A percentile compares a stretch with the other conserved stretches of the same genome.
Conservation (phyloP, 1,140 invertebrate species). For the Sitodiplosis mosellana region DNA sequence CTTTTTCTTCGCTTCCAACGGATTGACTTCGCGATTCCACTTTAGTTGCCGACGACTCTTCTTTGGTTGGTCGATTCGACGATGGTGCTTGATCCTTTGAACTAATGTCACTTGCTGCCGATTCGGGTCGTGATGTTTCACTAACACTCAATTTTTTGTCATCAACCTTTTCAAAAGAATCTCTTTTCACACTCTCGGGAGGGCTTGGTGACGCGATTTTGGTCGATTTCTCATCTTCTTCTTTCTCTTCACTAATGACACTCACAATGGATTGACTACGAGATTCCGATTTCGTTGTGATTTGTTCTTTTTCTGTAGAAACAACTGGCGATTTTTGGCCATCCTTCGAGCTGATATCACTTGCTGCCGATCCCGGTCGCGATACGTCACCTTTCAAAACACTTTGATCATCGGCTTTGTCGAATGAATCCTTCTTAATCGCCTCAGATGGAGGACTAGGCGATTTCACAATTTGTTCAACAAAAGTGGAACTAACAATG, state of each 20-base stretch:
- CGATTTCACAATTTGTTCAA: too few relatives aligned
- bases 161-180: too few relatives aligned
- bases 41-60: too few relatives aligned
- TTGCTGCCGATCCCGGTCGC: slow-evolving; percentile 2
- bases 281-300: neutral
- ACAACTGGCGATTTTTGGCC: neutral
- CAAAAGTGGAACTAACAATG: too few relatives aligned
- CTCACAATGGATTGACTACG: neutral
- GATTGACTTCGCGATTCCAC: neutral
- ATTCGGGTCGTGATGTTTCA: slow-evolving; percentile 5
- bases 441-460: slow-evolving; percentile 1
- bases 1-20: neutral
- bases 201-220: too few relatives aligned
- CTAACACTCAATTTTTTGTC: too few relatives aligned
- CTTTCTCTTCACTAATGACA: slow-evolving; percentile 1
- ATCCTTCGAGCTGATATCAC: neutral
- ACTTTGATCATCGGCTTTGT: neutral
- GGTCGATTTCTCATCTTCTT: neutral
- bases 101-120: slow-evolving; percentile 4
- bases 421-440: slow-evolving; percentile 3
- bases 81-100: slow-evolving; percentile 5
- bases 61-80: too few relatives aligned
- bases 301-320: neutral
- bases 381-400: slow-evolving; percentile 2
- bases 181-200: too few relatives aligned